Evolutionary conservation across 2,113 vertebrate species (phyloP), one percentile per base, ranked within the genome.

Genomic region (Sardina pilchardus): DNA sequence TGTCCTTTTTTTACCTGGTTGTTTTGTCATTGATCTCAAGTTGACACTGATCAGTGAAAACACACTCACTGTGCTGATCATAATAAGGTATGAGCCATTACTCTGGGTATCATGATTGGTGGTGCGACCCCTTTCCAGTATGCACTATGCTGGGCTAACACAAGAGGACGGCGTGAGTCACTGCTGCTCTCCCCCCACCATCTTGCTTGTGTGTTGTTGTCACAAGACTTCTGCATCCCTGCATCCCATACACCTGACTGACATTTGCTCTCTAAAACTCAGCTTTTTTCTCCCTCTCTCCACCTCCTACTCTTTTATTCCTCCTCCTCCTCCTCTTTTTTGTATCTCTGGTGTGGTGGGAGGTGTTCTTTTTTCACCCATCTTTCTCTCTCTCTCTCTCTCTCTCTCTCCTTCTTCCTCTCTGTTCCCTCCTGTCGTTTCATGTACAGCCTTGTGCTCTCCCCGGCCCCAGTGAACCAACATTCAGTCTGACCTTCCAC

Each of bases 401-500:
- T 56, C 48, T 56, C n/a, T 17, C 36, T 59, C n/a, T 63, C 26
- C 78, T 24, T 45, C 45, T 30, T 53, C 21, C 50, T 47, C 48
- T 53, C 67, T 24, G n/a, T 67, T 30, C 26, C 63, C 56, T n/a
- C 30, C 42, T 1, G 30, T 78, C 42, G 75, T 81, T 81, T 81
- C 67, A 87, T 87, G 39, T 75, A 26, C 14, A 43, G 24, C 44
- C 30, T 82, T 56, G 48, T 81, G 82, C 86, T 82, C 53, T 19
- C 45, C 71, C 86, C 84, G 67, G 81, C 47, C 24, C 7, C 85
- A 43, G 53, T 83, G 30, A 83, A 85, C 85, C 85, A 85, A 85
- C 81, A 80, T 82, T 86, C 87, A 82, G 89, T 89, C 88, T 87
- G 78, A 89, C 86, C 88, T 59, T 59, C 53, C 83, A 78, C 47